Evolutionary conservation across 2,797 vertebrate species (phyloP).

Genomic region (Rhabdomys pumilio): DNA sequence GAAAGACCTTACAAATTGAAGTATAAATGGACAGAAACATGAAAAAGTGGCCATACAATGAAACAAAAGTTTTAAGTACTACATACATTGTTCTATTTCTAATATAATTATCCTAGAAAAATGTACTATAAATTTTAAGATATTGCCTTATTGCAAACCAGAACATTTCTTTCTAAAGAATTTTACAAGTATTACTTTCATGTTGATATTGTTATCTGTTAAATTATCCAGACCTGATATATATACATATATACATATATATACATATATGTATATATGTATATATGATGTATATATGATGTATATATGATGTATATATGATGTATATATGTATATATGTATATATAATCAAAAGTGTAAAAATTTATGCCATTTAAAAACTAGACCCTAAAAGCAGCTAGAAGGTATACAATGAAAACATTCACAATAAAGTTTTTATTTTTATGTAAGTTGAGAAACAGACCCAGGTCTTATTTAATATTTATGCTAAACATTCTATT

Average conservation of each 20-base stretch:
- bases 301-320: too few species aligned
- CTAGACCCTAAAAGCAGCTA: slow-evolving; percentile 37
- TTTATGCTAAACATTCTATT: slow-evolving; percentile 41
- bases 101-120: background rate
- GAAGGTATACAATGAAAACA: background rate
- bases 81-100: background rate
- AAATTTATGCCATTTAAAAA: slow-evolving; percentile 48
- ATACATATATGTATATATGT: background rate
- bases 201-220: background rate
- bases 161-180: background rate
- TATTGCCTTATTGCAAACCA: background rate
- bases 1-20: background rate
- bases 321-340: background rate
- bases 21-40: background rate
- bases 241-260: background rate
- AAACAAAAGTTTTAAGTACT: background rate
- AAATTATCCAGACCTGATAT: background rate
- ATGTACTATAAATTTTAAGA: background rate
- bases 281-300: background rate
- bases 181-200: slow-evolving; percentile 1
- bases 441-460: slow-evolving; percentile 25
- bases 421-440: slow-evolving; percentile 22
- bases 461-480: background rate
- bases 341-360: background rate
- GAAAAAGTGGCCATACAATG: background rate